Conservation (phyloP, 2,888 invertebrate species). For the Agrochola circellaris region DNA sequence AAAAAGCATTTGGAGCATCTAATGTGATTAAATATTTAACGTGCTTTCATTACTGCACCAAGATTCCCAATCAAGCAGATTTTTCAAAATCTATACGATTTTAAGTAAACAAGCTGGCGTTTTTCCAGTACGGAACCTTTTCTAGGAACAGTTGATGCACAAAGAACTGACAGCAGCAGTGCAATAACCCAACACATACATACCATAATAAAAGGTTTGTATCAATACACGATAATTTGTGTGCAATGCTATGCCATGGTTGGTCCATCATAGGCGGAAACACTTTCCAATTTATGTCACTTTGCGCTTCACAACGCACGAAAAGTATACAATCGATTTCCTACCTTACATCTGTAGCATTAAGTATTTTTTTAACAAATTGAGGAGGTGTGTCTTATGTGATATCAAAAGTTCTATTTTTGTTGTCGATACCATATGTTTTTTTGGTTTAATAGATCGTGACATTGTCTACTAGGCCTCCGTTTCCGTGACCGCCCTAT, state of each 20-base stretch:
- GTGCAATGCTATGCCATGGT: slow-evolving; percentile 73
- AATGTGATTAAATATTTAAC: background rate
- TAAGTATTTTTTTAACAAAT: slow-evolving; percentile 36
- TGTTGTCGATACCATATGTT: slow-evolving; percentile 19
- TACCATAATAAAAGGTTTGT: slow-evolving; percentile 69
- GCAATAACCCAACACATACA: slow-evolving; percentile 56
- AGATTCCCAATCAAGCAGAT: background rate
- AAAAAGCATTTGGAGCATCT: background rate
- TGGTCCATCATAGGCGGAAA: slow-evolving; percentile 81
- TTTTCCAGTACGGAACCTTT: background rate
- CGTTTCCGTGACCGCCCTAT: slow-evolving; percentile 41
- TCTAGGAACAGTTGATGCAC: background rate
- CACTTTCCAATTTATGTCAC: slow-evolving; percentile 86
- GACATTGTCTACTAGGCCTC: slow-evolving; percentile 26
- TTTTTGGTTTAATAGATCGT: slow-evolving; percentile 54
- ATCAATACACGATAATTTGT: slow-evolving; percentile 76
- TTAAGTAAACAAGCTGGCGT: too few species aligned
- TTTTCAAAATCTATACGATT: background rate
- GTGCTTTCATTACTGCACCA: too few species aligned
- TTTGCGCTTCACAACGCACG: slow-evolving; percentile 74
- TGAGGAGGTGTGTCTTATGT: slow-evolving; percentile 30
- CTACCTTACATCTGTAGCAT: slow-evolving; percentile 31
- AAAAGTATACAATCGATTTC: slow-evolving; percentile 43
- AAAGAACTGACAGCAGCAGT: slow-evolving; percentile 15
- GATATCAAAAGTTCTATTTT: slow-evolving; percentile 50